These are phyloP conservation scores for Gallinago jamesoni DNA, from an alignment of 2,113 vertebrate genomes.

Conservation along the genomic window DNA sequence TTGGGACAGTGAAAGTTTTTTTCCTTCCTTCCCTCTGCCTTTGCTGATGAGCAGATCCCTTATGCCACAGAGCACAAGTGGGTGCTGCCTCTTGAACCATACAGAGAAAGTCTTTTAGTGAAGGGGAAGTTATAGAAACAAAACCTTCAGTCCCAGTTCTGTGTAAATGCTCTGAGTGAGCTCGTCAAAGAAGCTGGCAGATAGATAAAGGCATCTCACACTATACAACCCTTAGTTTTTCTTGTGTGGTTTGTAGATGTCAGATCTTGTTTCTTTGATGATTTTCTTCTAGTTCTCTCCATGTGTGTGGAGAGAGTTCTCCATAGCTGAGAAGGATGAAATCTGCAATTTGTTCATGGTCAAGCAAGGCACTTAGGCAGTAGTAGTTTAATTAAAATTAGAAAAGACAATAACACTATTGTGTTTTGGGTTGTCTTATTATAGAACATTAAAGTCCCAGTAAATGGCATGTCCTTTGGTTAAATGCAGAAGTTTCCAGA, in stretches of 20 bases:
- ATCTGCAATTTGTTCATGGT: neutral
- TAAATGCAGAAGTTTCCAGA: neutral
- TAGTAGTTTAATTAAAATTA: neutral
- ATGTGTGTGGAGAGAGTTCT: neutral
- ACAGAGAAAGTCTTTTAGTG: neutral
- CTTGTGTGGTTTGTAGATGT: neutral
- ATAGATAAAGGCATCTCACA: neutral
- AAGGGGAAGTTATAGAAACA: neutral
- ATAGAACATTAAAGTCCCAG: neutral
- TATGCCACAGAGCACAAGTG: neutral
- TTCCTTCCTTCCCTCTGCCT: neutral
- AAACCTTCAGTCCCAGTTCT: neutral
- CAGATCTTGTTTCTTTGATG: slow-evolving; percentile 17
- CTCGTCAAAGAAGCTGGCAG: slow-evolving; percentile 23
- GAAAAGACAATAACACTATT: neutral
- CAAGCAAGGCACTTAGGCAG: neutral
- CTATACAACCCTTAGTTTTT: neutral
- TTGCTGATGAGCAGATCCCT: neutral
- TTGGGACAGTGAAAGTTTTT: neutral
- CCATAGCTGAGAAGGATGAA: neutral
- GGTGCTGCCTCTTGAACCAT: neutral
- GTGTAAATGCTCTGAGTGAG: neutral
- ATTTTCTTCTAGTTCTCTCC: neutral
- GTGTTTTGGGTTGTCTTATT: neutral
- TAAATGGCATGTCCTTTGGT: neutral